A percentile compares a stretch with the other conserved stretches of the same genome.
These are phyloP conservation scores for Myripristis murdjan DNA, from an alignment of 2,797 vertebrate species.

Conservation along the genomic window DNA sequence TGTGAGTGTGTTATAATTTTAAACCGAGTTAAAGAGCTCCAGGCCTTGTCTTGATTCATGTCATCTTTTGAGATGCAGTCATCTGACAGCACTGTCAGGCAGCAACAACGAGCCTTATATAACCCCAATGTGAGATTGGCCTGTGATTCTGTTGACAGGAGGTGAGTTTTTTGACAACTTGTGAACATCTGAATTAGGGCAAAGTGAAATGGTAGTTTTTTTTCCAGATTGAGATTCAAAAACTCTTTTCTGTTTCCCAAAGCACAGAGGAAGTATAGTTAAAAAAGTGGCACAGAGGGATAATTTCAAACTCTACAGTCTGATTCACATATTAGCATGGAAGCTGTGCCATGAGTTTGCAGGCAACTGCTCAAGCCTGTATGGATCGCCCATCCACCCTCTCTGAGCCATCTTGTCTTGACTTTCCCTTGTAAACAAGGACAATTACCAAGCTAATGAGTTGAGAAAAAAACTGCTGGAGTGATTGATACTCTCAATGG, in stretches of 20 bases:
- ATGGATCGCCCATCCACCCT: constrained; percentile 53
- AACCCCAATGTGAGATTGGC: constrained; percentile 41
- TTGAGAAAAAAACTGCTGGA: constrained; percentile 74
- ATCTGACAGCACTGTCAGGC: constrained; percentile 55
- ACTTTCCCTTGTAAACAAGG: constrained; percentile 87
- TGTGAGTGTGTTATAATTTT: constrained; percentile 19
- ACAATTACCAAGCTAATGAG: constrained; percentile 87
- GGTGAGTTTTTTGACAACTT: constrained; percentile 47
- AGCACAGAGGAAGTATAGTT: not conserved
- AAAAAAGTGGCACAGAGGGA: not conserved
- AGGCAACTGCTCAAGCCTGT: constrained; percentile 34
- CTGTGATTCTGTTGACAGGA: constrained; percentile 38
- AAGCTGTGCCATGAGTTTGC: constrained; percentile 29
- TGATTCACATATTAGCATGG: not conserved
- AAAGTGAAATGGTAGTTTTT: not conserved
- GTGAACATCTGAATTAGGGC: constrained; percentile 25
- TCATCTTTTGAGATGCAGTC: constrained; percentile 50
- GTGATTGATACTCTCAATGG: constrained; percentile 87
- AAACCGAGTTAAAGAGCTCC: constrained; percentile 44
- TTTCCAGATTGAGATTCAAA: not conserved
- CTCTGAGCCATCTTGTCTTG: constrained; percentile 67
- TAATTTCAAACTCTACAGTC: not conserved
- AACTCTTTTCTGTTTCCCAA: not conserved
- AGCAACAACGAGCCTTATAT: constrained; percentile 32
- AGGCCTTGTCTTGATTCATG: constrained; percentile 44